A percentile compares a stretch with the other conserved stretches of the same genome.
These are phyloP conservation scores for Fragum sueziense DNA, from an alignment of 2,888 invertebrate genomes.

Conservation along the genomic window DNA sequence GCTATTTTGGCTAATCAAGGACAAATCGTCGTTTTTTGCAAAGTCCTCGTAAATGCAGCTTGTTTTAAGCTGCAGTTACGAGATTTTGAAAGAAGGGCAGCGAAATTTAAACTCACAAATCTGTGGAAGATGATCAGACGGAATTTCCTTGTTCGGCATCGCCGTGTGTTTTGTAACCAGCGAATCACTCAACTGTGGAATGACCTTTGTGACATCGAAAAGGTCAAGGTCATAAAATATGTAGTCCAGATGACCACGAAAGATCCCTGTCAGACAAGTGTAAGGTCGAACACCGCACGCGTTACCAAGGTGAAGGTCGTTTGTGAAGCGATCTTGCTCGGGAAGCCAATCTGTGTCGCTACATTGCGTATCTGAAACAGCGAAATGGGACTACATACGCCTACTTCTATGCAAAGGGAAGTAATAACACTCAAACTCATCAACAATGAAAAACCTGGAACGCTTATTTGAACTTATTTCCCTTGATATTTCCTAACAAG, in stretches of 20 bases:
- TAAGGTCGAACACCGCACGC: conserved; percentile 2
- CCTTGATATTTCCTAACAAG: too few species aligned
- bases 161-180: not conserved
- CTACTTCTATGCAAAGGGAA: too few species aligned
- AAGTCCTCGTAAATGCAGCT: too few species aligned
- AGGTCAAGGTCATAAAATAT: conserved; percentile 14
- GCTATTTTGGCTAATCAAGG: too few species aligned
- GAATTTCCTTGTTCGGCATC: not conserved
- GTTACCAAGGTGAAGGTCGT: not conserved
- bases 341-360: not conserved
- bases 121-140: conserved; percentile 5
- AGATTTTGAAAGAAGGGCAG: too few species aligned
- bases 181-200: conserved; percentile 8
- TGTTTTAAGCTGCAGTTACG: too few species aligned
- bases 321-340: not conserved
- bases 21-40: too few species aligned
- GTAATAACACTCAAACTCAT: too few species aligned
- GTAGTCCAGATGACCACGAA: conserved; percentile 2
- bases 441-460: too few species aligned
- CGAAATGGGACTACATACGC: too few species aligned
- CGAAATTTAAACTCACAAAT: conserved; percentile 6
- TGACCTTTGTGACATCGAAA: not conserved
- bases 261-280: not conserved
- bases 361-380: not conserved
- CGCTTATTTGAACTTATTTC: too few species aligned